Evolutionary conservation across 2,113 vertebrate species (phyloP).

Genomic region (Paramisgurnus dabryanus): DNA sequence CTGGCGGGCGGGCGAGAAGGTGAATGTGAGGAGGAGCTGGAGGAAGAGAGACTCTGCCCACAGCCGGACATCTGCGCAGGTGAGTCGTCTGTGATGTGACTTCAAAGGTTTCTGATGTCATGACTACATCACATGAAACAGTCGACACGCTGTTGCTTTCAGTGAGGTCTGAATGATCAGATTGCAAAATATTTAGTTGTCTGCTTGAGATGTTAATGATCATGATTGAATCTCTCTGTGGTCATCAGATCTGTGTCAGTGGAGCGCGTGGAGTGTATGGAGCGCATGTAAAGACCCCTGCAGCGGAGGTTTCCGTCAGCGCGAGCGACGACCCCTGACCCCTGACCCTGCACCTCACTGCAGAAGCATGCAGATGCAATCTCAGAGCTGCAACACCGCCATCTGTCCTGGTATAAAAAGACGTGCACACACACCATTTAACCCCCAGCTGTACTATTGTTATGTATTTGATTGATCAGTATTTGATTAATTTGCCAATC

Average conservation of each 20-base stretch:
- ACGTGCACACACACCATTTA: neutral
- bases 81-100: slow-evolving; percentile 45
- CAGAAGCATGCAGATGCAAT: slow-evolving; percentile 75
- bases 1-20: slow-evolving; percentile 57
- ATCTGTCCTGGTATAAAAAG: slow-evolving; percentile 80
- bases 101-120: no score
- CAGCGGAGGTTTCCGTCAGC: slow-evolving; percentile 80
- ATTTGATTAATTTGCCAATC: neutral
- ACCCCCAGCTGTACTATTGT: neutral
- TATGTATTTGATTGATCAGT: neutral
- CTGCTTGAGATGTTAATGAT: neutral
- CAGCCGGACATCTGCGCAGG: slow-evolving; percentile 74
- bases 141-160: no score
- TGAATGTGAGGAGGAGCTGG: slow-evolving; percentile 69
- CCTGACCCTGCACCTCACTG: slow-evolving; percentile 67
- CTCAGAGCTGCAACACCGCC: slow-evolving; percentile 81
- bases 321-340: slow-evolving; percentile 68
- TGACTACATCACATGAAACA: no score
- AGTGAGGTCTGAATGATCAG: no score
- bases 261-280: slow-evolving; percentile 85
- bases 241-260: slow-evolving; percentile 79
- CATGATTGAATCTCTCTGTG: neutral
- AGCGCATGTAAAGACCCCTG: slow-evolving; percentile 82
- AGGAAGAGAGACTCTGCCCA: slow-evolving; percentile 76
- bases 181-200: neutral